Evolutionary conservation across 2,113 vertebrate species (phyloP), one percentile per base, ranked within the genome.

Genomic region (Phyllostomus hastatus): DNA sequence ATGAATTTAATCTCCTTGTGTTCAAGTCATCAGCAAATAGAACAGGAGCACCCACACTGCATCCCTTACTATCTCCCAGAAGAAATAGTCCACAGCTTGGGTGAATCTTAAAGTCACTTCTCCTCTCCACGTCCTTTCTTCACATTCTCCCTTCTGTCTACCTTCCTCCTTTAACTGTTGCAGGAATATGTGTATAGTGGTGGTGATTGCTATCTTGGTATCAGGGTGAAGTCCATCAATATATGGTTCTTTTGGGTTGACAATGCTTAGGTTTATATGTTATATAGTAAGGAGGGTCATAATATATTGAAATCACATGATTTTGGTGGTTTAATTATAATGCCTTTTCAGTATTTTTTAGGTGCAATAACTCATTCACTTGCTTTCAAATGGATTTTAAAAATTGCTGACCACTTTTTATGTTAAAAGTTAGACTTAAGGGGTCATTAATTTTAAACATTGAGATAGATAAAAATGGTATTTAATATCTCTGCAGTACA

Each of bases 361-460:
- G 9, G 1, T 88, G 6, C 35, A 59, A 15, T 64, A 35, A 76
- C 10, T 35, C 79, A 90, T 92, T 85, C 9, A 66, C 10, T 76
- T 86, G 43, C 59, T 70, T 94, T 69, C 12, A 92, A 16, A 26
- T 89, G 31, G 48, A 73, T 86, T 81, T 95, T 84, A 33, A 66
- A 96, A 75, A 46, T 57, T 35, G 7, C 35, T 61, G 33, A 81
- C 38, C 17, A 87, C 52, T 83, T 86, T 84, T 75, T 38, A 35
- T 46, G 17, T 96, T 83, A 79, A 81, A 24, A 85, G 31, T 64
- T 28, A 93, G 38, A 88, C 61, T 87, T 90, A 78, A 78, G 28
- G 64, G 22, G 22, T 73, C 54, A n/a, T 38, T 88, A 64, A 50
- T 41, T 91, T 83, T 88, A 54, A 70, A 35, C 41, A 54, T 41